Percentiles rank a stretch among this genome's conserved stretches.
Conservation (phyloP, 1,140 invertebrate species). For the Drosophila lini region DNA sequence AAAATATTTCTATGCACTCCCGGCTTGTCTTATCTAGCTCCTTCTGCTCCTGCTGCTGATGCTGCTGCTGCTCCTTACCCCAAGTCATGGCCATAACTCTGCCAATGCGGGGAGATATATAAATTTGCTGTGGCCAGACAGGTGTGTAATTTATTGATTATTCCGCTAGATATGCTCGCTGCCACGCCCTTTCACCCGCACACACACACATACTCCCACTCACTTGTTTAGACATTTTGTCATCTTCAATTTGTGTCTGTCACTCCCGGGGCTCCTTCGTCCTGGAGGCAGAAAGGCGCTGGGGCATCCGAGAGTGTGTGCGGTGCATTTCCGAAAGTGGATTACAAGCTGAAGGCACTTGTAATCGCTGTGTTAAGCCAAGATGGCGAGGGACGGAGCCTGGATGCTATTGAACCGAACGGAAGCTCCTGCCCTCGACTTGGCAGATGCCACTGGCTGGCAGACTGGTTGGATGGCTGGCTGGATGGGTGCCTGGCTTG, state of each 20-base stretch:
- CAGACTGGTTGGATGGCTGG: conserved; percentile 15
- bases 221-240: conserved; percentile 83
- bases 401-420: conserved; percentile 65
- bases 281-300: conserved; percentile 33
- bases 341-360: conserved; percentile 82
- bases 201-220: conserved; percentile 35
- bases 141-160: conserved; percentile 83
- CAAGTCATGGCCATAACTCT: conserved; percentile 65
- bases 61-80: conserved; percentile 7
- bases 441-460: conserved; percentile 28
- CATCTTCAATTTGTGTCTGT: conserved; percentile 83
- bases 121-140: conserved; percentile 76
- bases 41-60: conserved; percentile 2
- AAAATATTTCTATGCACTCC: conserved; percentile 74
- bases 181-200: conserved; percentile 26
- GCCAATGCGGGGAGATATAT: conserved; percentile 44
- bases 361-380: conserved; percentile 82
- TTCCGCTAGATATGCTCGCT: conserved; percentile 74
- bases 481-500: conserved; percentile 36
- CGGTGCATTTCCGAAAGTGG: conserved; percentile 80
- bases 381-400: conserved; percentile 19
- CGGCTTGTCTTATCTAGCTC: conserved; percentile 36
- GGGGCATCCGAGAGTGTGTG: conserved; percentile 24
- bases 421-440: conserved; percentile 8
- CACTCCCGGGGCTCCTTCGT: conserved; percentile 54